Evolutionary conservation across 2,888 invertebrate species (phyloP), one percentile per base, ranked within the genome.

Genomic region (Spodoptera picta): DNA sequence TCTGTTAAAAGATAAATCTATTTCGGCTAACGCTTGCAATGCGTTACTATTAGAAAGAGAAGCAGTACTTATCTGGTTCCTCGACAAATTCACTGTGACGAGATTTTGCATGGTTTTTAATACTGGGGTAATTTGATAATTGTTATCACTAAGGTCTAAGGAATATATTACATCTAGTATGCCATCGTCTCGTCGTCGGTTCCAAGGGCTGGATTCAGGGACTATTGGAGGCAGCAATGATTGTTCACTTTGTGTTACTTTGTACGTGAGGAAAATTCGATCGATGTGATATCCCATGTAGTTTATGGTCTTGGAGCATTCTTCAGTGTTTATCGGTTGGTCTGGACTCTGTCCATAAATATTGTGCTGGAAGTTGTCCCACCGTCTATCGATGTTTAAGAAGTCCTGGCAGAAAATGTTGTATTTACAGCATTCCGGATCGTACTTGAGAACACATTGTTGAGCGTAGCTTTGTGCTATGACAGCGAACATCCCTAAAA

Each of bases 1-100:
- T 4, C 44, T 73, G 60, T 92, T 92, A 58, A 87, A 69, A 0
- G 92, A 92, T 7, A 87, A 79, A 77, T 92, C 85, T 36, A 92
- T 72, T 58, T 82, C 79, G 27, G 27, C 62, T 27, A 92, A 69
- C 2, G 48, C 48, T 1, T 43, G 50, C 0, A 90, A 66, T 12
- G 83, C 61, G 3, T 72, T 2, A 1, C 0, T 0, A 52, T 88
- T 90, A 1, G 76, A 83, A 3, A 92, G 65, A 45, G 74, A 74
- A 11, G 88, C 91, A 4, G 57, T 72, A 0, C 61, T 76, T 1
- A 92, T 47, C 0, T 51, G 42, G 61, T 90, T 92, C 11, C 67
- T 59, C 0, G 90, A 88, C 27, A 91, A 41, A 61, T 87, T 87
- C 4, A 92, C 66, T 10, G 53, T 59, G 12, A 31, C 60, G 3